A percentile compares a stretch with the other conserved stretches of the same genome.
phyloP scores from a whole-genome alignment of 2,888 invertebrate species.

The Eucera pruinosa region DNA sequence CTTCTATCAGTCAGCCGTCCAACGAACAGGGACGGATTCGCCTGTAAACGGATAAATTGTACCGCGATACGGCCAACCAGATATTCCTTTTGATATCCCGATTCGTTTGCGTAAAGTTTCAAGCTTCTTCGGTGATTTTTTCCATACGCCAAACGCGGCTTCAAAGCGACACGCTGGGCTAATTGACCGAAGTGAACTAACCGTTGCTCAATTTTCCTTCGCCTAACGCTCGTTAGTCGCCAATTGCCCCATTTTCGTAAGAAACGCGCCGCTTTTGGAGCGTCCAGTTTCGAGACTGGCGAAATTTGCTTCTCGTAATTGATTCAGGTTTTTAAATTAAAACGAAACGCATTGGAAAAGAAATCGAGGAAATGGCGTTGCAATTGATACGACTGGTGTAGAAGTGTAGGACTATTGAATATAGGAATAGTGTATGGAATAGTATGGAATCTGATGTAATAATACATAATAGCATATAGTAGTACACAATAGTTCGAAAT shows the following conservation, averaged over 20 bases:
- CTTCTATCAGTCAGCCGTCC: conserved; percentile 28
- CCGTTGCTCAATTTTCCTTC: conserved; percentile 19
- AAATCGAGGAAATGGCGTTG: too few species aligned
- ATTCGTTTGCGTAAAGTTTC: conserved; percentile 17
- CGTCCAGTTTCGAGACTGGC: too few species aligned
- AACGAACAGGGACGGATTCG: conserved; percentile 6
- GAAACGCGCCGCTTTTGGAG: not conserved
- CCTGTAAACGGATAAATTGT: conserved; percentile 25
- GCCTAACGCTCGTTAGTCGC: conserved; percentile 26
- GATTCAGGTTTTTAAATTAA: not conserved
- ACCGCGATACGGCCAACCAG: conserved; percentile 10
- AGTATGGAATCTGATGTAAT: too few species aligned
- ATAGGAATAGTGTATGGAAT: too few species aligned
- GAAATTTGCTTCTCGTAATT: not conserved
- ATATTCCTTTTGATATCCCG: conserved; percentile 33
- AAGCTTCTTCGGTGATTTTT: too few species aligned
- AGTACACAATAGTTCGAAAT: too few species aligned
- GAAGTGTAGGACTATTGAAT: too few species aligned
- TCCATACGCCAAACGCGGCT: not conserved
- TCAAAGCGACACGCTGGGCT: conserved; percentile 13
- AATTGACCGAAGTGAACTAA: conserved; percentile 12
- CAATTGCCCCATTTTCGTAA: not conserved
- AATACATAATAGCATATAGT: too few species aligned
- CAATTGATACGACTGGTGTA: too few species aligned
- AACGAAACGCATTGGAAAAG: too few species aligned